phyloP scores from a whole-genome alignment of 2,797 vertebrate species.

The Enteromius trimaculatus region DNA sequence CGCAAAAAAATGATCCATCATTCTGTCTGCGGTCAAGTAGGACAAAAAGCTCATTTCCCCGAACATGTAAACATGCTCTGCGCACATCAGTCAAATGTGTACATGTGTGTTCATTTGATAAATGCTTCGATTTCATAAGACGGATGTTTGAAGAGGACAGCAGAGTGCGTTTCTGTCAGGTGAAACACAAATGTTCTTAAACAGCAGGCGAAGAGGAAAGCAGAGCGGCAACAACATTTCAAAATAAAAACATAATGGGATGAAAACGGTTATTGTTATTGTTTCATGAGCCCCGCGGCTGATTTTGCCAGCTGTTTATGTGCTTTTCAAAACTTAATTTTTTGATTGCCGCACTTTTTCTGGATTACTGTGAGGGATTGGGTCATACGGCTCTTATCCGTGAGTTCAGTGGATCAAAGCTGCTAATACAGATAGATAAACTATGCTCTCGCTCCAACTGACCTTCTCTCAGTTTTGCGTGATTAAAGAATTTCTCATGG shows the following conservation, averaged over 20 bases:
- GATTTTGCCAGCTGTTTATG: slow-evolving; percentile 39
- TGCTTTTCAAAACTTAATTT: slow-evolving; percentile 28
- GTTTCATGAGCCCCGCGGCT: slow-evolving; percentile 35
- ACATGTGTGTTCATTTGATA: neutral
- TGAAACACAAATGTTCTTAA: slow-evolving; percentile 37
- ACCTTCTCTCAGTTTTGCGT: neutral
- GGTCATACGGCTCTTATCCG: slow-evolving; percentile 19
- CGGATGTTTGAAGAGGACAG: neutral
- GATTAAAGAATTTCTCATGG: slow-evolving; percentile 40
- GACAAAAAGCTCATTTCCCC: slow-evolving; percentile 45
- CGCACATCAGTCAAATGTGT: slow-evolving; percentile 29
- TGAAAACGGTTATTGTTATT: slow-evolving; percentile 45
- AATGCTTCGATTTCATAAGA: slow-evolving; percentile 6
- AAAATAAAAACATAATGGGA: slow-evolving; percentile 43
- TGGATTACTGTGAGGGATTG: slow-evolving; percentile 32
- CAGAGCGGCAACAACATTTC: neutral
- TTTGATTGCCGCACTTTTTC: slow-evolving; percentile 38
- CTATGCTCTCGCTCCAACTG: neutral
- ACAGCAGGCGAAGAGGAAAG: slow-evolving; percentile 22
- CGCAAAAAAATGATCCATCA: slow-evolving; percentile 32
- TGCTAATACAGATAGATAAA: slow-evolving; percentile 16
- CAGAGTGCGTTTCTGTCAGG: neutral
- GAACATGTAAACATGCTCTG: slow-evolving; percentile 30
- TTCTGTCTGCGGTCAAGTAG: slow-evolving; percentile 29
- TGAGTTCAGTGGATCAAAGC: slow-evolving; percentile 30